A percentile compares a stretch with the other conserved stretches of the same genome.
phyloP scores from a whole-genome alignment of 2,113 vertebrate genomes.

The Halcyon senegalensis region DNA sequence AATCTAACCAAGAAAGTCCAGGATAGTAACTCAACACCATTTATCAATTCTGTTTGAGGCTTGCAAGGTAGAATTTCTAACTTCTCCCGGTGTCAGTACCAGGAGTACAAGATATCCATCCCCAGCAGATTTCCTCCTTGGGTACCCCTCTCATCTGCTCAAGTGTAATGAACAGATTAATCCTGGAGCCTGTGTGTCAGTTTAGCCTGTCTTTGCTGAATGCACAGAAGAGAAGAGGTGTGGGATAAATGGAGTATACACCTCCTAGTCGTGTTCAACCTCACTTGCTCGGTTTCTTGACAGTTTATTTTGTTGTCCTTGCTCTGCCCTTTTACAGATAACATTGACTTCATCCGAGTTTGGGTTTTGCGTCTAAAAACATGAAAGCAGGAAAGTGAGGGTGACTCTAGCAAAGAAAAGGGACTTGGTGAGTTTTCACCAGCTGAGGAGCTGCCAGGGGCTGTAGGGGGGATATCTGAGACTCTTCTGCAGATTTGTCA shows the following conservation, averaged over 20 bases:
- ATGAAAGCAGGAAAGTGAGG: neutral
- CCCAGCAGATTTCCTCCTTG: neutral
- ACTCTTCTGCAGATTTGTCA: neutral
- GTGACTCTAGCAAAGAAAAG: neutral
- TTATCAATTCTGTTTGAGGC: constrained; percentile 35
- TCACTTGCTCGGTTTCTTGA: neutral
- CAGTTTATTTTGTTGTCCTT: neutral
- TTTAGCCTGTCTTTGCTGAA: neutral
- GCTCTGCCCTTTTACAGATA: neutral
- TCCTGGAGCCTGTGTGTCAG: neutral
- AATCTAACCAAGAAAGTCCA: neutral
- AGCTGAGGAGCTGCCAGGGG: neutral
- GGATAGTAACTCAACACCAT: neutral
- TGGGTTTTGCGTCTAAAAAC: neutral
- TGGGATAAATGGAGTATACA: neutral
- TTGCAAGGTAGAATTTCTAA: constrained; percentile 39
- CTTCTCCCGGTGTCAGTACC: neutral
- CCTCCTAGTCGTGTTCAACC: neutral
- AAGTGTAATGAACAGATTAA: neutral
- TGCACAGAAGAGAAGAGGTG: neutral
- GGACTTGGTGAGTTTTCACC: neutral
- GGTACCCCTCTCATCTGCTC: neutral
- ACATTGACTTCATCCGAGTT: neutral
- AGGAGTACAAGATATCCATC: neutral
- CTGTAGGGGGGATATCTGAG: neutral